Conservation (phyloP, 2,888 invertebrate genomes). For the Trisateles emortualis region DNA sequence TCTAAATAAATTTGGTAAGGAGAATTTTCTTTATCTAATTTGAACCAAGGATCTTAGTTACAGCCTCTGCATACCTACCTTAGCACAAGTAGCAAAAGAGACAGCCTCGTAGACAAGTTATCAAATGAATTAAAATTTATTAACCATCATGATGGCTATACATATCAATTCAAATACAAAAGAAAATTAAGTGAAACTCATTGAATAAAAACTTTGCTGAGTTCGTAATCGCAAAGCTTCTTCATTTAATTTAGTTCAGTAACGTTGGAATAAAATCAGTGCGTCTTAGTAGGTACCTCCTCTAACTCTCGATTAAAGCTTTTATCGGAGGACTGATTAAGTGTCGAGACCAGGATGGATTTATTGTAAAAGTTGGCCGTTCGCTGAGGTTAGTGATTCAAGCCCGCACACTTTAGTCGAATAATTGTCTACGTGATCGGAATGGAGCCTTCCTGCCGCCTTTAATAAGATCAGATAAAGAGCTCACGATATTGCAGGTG, state of each 20-base stretch:
- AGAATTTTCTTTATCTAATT: too few relatives aligned
- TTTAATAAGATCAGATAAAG: slow-evolving; percentile 84
- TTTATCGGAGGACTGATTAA: slow-evolving; percentile 86
- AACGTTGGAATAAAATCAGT: slow-evolving; percentile 69
- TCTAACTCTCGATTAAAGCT: slow-evolving; percentile 84
- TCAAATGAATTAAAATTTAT: neutral
- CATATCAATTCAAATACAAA: neutral
- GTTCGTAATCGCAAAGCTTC: slow-evolving; percentile 52
- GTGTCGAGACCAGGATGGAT: slow-evolving; percentile 85
- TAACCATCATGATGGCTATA: neutral
- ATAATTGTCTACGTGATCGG: slow-evolving; percentile 87
- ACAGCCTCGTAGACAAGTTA: neutral
- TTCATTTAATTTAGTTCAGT: slow-evolving; percentile 69
- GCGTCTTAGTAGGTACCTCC: slow-evolving; percentile 65
- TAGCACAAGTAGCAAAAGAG: too few relatives aligned
- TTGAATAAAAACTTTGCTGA: slow-evolving; percentile 52
- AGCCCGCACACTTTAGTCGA: slow-evolving; percentile 85
- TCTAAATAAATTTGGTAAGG: too few relatives aligned
- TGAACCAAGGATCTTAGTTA: too few relatives aligned
- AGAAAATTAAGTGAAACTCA: slow-evolving; percentile 22
- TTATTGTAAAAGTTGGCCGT: slow-evolving; percentile 87
- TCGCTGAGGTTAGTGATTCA: slow-evolving; percentile 85
- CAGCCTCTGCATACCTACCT: too few relatives aligned
- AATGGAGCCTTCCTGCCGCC: slow-evolving; percentile 74
- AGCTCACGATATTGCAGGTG: slow-evolving; percentile 66